Evolutionary conservation across 2,888 invertebrate genomes (phyloP), one percentile per base, ranked within the genome.

Genomic region (Cryptocephalus moraei): DNA sequence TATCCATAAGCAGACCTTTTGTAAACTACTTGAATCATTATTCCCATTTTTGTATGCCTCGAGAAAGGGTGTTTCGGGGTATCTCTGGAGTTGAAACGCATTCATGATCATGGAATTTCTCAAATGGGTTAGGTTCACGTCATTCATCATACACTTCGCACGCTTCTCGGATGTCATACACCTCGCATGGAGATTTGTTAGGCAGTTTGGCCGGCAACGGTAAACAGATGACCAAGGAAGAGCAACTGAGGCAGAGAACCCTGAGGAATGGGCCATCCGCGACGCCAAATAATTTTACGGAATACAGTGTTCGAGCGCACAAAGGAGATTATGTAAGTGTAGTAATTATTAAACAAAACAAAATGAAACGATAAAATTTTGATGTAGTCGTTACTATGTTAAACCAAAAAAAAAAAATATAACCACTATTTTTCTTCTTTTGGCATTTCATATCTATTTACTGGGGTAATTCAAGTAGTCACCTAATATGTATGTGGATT

Each of bases 131-230:
- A 76, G 88, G 88, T 61, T 90, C 93, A 56, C 82, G 93, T 59
- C 92, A 93, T 73, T 92, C 91, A 57, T 94, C 93, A 61, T 93
- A 94, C 74, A 93, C 93, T 59, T 94, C 94, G 52, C 94, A 94
- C 71, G 91, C 91, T 63, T 92, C 92, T 49, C 80, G 91, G 61
- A 79, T 92, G 65, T 93, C 94, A 48, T 94, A 94, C 71, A 93
- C 91, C 54, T 94, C 94, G 33, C 93, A 94, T 72, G 91, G 87
- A 44, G 94, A 94, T 75, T 77, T 91, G 57, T 77, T 92, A 59
- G 84, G 86, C 54, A 87, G 88, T 55, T 73, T 79, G 46, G 36
- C 36, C 12, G 72, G 71, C 48, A 72, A 76, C 60, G 75, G 74
- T 48, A 76, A 76, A 62, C 70, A 76, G 31, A 82, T 88, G 76